Conservation (phyloP, 2,888 invertebrate species). For the Netelia melanura region DNA sequence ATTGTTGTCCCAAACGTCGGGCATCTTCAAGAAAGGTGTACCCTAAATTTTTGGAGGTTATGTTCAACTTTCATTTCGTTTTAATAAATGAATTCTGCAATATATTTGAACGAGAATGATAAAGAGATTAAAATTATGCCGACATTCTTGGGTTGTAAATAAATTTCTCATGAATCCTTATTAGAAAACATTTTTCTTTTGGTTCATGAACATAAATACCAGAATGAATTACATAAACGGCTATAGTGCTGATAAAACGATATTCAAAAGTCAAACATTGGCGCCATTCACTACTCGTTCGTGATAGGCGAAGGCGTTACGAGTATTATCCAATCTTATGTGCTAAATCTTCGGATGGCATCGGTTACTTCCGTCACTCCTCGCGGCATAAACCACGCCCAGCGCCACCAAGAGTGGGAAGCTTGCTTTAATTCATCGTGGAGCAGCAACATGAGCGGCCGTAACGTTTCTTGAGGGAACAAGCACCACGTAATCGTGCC, state of each 20-base stretch:
- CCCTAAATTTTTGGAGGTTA: too few species aligned
- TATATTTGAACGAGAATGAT: too few species aligned
- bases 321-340: too few species aligned
- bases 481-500: constrained; percentile 55
- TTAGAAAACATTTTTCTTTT: background rate
- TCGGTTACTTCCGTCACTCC: constrained; percentile 32
- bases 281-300: background rate
- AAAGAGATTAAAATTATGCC: too few species aligned
- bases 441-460: constrained; percentile 76
- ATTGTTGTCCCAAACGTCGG: too few species aligned
- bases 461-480: constrained; percentile 76
- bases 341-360: constrained; percentile 56
- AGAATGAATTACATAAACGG: background rate
- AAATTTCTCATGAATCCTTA: too few species aligned
- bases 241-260: background rate
- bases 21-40: too few species aligned
- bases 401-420: constrained; percentile 75
- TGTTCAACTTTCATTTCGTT: too few species aligned
- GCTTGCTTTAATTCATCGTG: constrained; percentile 76
- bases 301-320: background rate
- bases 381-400: constrained; percentile 76
- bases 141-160: too few species aligned
- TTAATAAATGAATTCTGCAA: too few species aligned
- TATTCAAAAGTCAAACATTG: constrained; percentile 26
- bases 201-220: background rate